Base-by-base conservation (phyloP, 1,140 invertebrate genomes). In the Bombus ignitus region DNA sequence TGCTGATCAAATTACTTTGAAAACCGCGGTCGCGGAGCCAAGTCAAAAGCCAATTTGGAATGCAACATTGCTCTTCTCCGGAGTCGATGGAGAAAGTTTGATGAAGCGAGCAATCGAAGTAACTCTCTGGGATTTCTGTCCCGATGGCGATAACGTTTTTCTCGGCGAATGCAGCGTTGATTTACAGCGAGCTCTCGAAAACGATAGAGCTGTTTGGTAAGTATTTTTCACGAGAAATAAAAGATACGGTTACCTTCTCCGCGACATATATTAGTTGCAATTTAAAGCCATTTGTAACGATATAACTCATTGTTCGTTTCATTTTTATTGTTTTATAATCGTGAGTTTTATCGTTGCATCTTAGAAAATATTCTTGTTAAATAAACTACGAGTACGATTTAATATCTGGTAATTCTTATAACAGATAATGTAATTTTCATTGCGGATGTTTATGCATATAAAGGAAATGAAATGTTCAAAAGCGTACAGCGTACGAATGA, bases 21-120 rank as follows among this genome's bases (percentile, higher is more conserved):
- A 98, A 92, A 98, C 98, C 2, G 97, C 97, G 90, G 97, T 98
- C 9, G 97, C 98, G 3, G 97, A 97, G 81, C 97, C 97, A 18
- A 97, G 97, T 3, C 97, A 97, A 91, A 98, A 97, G 93, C 98
- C 98, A 13, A 97, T 98, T 72, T 98, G 98, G 98, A 98, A 98
- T 92, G 98, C 98, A 28, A 98, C 98, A n/a, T 95, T 98, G 35
- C 97, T 97, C 78, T 98, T 98, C 93, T 96, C 96, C 1, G 97
- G 97, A 39, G 96, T 98, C 32, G 96, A 97, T 53, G 97, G 97
- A 3, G 98, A 98, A 86, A 96, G 97, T 89, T 94, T 98, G 47
- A 97, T 98, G 93, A 97, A 98, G 72, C 96, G 97, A 82, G 96
- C 97, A 28, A 96, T 99, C 42, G 98, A 98, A 92, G 97, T 98